A percentile compares a stretch with the other conserved stretches of the same genome.
These are phyloP conservation scores for Colossoma macropomum DNA, from an alignment of 2,113 vertebrate genomes.

Conservation along the genomic window DNA sequence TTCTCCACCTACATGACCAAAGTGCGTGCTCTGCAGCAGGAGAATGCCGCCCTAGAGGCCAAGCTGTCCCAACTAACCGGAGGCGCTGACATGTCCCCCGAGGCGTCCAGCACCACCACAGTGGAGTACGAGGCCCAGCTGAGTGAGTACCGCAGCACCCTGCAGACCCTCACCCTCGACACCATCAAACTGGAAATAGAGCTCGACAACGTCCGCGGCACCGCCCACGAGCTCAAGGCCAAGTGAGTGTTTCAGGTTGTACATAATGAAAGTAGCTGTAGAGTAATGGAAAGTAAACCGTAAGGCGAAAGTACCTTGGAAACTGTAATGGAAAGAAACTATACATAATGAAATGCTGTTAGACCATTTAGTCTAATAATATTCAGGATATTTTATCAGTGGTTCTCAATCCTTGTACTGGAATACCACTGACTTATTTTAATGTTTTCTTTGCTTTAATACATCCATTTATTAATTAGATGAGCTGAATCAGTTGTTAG, in stretches of 20 bases:
- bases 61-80: constrained; percentile 70
- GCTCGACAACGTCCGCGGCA: constrained; percentile 68
- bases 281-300: too few species aligned
- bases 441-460: too few species aligned
- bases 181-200: constrained; percentile 70
- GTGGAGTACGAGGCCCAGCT: constrained; percentile 68
- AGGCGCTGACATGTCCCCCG: constrained; percentile 59
- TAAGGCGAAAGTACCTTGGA: too few species aligned
- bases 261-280: too few species aligned
- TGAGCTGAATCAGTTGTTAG: neutral
- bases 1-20: constrained; percentile 68
- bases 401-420: too few species aligned
- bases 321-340: neutral
- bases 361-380: too few species aligned
- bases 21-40: constrained; percentile 64
- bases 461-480: too few species aligned
- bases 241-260: constrained; percentile 59
- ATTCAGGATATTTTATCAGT: too few species aligned
- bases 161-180: constrained; percentile 68
- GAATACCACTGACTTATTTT: too few species aligned
- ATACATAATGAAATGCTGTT: too few species aligned
- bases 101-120: constrained; percentile 52
- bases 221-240: constrained; percentile 70
- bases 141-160: constrained; percentile 61
- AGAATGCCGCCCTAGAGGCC: constrained; percentile 67